Evolutionary conservation across 2,113 vertebrate species (phyloP).

Genomic region (Anoura caudifer): DNA sequence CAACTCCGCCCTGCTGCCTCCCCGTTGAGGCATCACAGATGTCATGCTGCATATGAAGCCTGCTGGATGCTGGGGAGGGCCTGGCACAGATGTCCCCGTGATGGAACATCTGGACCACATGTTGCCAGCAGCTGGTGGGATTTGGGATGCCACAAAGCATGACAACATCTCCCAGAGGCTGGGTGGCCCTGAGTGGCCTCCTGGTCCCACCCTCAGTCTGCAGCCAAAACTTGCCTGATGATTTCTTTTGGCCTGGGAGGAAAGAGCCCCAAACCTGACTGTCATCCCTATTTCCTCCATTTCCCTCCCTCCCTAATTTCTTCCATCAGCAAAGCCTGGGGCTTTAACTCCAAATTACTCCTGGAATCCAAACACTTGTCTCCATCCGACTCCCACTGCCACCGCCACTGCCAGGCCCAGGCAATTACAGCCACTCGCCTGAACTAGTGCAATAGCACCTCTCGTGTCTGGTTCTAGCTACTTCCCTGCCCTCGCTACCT

Average conservation of each 20-base stretch:
- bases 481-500: not conserved
- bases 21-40: rapidly evolving
- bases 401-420: rapidly evolving
- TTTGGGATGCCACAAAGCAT: rapidly evolving
- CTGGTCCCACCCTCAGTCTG: not conserved
- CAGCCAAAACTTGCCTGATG: rapidly evolving
- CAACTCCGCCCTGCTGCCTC: not conserved
- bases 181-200: not conserved
- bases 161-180: not conserved
- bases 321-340: not conserved
- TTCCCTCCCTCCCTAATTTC: not conserved
- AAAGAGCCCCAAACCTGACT: not conserved
- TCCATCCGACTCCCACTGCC: not conserved
- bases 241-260: not conserved
- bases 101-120: constrained; percentile 71
- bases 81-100: constrained; percentile 60
- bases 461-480: not conserved
- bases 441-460: not conserved
- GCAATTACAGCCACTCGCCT: rapidly evolving
- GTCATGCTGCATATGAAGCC: rapidly evolving
- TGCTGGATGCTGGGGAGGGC: not conserved
- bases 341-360: rapidly evolving
- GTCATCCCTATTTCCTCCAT: not conserved
- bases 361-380: not conserved
- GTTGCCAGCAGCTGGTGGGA: constrained; percentile 47